phyloP scores from a whole-genome alignment of 2,888 invertebrate species.

The Dichetophora obliterata region DNA sequence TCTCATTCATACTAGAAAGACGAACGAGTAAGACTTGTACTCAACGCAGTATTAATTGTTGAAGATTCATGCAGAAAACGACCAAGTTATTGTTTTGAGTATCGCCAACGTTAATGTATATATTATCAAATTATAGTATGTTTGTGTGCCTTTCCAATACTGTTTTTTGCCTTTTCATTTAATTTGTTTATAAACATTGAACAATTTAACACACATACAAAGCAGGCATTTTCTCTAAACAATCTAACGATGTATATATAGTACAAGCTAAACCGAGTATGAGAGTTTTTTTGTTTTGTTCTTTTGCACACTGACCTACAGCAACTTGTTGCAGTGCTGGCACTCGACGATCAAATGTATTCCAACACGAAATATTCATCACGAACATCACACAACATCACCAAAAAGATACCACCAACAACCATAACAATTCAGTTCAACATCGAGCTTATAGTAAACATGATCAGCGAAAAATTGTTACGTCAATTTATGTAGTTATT shows the following conservation, averaged over 20 bases:
- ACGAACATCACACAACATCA: background rate
- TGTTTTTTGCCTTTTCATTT: background rate
- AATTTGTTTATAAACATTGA: conserved; percentile 57
- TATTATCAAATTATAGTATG: conserved; percentile 23
- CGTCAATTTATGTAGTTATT: no score
- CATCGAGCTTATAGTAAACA: background rate
- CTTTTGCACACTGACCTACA: conserved; percentile 67
- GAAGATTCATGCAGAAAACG: background rate
- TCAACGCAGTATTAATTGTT: background rate
- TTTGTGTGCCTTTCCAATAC: background rate
- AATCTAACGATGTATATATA: conserved; percentile 47
- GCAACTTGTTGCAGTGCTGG: conserved; percentile 54
- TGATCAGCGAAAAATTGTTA: background rate
- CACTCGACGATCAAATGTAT: background rate
- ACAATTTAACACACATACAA: conserved; percentile 58
- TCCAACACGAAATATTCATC: background rate
- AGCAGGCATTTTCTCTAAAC: conserved; percentile 58
- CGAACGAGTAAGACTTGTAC: background rate
- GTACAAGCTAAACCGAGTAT: background rate
- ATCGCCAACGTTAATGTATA: conserved; percentile 36
- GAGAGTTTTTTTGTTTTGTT: conserved; percentile 50
- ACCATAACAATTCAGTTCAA: background rate
- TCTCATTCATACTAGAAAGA: conserved; percentile 14
- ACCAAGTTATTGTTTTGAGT: conserved; percentile 57
- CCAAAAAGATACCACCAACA: background rate